A percentile compares a stretch with the other conserved stretches of the same genome.
These are phyloP conservation scores for Todiramphus chloris DNA, from an alignment of 2,113 vertebrate genomes.

Conservation along the genomic window DNA sequence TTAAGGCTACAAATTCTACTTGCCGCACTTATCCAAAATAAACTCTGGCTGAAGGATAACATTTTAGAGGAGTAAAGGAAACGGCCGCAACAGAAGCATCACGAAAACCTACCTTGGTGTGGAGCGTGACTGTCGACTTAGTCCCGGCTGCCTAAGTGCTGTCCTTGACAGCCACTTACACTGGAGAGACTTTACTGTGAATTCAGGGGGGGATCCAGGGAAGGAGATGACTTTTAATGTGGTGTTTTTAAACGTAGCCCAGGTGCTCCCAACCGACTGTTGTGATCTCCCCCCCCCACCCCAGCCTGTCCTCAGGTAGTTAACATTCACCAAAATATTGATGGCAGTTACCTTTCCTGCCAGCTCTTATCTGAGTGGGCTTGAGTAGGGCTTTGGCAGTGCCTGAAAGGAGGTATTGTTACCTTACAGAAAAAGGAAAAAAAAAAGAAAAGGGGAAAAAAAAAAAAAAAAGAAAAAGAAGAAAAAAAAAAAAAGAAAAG, in stretches of 20 bases:
- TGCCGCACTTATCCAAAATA: not conserved
- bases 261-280: not conserved
- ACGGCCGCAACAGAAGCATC: not conserved
- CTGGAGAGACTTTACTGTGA: not conserved
- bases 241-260: not conserved
- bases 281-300: constrained; percentile 14
- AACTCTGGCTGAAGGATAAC: not conserved
- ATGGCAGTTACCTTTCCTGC: constrained; percentile 61
- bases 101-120: constrained; percentile 22
- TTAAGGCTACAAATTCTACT: not conserved
- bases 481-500: no score
- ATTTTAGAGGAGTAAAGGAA: not conserved
- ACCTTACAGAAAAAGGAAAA: not conserved
- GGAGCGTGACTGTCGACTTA: not conserved
- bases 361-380: constrained; percentile 68
- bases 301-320: constrained; percentile 26
- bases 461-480: not conserved
- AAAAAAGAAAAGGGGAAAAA: not conserved
- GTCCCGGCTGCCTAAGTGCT: not conserved
- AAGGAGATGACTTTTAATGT: not conserved
- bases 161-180: not conserved
- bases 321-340: constrained; percentile 61
- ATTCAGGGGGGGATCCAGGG: not conserved
- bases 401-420: constrained; percentile 80
- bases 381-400: constrained; percentile 34